Evolutionary conservation across 2,113 vertebrate genomes (phyloP).

Genomic region (Clinocottus analis): DNA sequence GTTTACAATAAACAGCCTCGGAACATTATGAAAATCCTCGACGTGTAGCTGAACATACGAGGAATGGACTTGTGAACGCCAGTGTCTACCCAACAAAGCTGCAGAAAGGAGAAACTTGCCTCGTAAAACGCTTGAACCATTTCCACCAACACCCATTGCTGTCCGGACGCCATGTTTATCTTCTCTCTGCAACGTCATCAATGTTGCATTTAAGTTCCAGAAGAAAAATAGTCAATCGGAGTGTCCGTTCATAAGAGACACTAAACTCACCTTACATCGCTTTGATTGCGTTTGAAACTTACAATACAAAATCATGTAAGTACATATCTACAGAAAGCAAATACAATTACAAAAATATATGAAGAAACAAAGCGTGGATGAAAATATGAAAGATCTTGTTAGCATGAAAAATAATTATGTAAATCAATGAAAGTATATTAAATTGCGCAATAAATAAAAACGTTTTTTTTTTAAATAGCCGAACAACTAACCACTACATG

Average conservation of each 20-base stretch:
- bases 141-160: slow-evolving; percentile 97
- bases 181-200: slow-evolving; percentile 48
- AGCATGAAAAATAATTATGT: neutral
- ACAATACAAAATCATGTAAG: neutral
- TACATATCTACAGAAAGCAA: neutral
- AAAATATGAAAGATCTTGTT: neutral
- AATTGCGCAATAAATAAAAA: neutral
- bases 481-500: neutral
- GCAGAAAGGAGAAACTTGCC: slow-evolving; percentile 72
- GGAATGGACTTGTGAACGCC: accelerated
- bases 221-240: neutral
- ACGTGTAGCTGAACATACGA: neutral
- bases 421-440: neutral
- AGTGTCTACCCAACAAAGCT: accelerated
- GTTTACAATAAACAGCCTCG: neutral
- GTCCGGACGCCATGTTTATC: slow-evolving; percentile 85
- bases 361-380: neutral
- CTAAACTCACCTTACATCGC: too few species aligned
- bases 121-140: slow-evolving; percentile 97
- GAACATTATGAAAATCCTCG: neutral
- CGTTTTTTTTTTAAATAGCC: neutral
- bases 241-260: neutral
- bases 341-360: neutral
- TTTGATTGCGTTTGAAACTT: neutral
- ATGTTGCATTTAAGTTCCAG: slow-evolving; percentile 84